Conservation (phyloP, 2,888 invertebrate species). For the Stegana nigrithorax region DNA sequence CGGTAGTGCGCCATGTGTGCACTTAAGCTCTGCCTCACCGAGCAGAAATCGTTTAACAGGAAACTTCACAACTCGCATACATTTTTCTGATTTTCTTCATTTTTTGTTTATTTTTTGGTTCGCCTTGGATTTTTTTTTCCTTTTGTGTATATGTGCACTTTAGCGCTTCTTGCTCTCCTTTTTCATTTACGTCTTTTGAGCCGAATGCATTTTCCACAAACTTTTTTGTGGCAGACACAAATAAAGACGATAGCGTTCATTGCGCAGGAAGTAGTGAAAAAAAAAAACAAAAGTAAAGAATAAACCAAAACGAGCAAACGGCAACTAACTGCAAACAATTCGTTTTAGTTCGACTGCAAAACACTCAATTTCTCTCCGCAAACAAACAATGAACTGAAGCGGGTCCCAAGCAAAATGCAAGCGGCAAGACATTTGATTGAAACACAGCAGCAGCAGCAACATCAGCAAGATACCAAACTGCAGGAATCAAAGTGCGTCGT, state of each 20-base stretch:
- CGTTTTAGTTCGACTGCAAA: slow-evolving; percentile 2
- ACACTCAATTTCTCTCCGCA: slow-evolving; percentile 18
- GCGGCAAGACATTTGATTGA: background rate
- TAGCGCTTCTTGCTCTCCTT: background rate
- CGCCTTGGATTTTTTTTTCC: slow-evolving; percentile 2
- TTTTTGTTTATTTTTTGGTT: background rate
- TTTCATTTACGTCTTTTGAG: slow-evolving; percentile 4
- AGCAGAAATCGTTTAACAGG: background rate
- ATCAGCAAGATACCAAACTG: no score
- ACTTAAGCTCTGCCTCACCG: background rate
- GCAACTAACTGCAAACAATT: slow-evolving; percentile 20
- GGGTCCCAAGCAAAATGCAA: no score
- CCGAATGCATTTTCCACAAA: background rate
- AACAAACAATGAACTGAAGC: no score
- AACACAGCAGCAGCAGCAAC: background rate
- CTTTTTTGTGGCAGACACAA: slow-evolving; percentile 13
- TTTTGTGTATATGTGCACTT: no score
- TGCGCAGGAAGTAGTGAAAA: background rate
- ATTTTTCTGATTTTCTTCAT: slow-evolving; percentile 2
- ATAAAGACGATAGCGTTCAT: slow-evolving; percentile 20
- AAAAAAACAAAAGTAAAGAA: background rate
- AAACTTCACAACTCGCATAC: slow-evolving; percentile 14
- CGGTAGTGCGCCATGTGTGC: background rate
- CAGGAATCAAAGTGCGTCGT: background rate
- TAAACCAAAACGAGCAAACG: no score